phyloP scores from a whole-genome alignment of 2,888 invertebrate species.

The Ischnura elegans region DNA sequence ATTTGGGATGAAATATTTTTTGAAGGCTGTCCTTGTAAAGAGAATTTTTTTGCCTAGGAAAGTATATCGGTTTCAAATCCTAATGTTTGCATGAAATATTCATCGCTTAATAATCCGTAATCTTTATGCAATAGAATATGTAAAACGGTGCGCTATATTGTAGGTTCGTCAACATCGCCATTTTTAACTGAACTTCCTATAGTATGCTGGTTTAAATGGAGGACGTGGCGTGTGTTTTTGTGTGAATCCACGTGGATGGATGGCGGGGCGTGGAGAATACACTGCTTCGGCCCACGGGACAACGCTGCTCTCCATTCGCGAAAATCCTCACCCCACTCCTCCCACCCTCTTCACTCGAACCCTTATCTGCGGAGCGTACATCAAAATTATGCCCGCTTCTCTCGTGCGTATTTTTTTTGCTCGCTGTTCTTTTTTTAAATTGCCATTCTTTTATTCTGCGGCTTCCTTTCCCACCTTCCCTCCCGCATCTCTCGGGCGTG shows the following conservation, averaged over 20 bases:
- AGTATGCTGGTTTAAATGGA: background rate
- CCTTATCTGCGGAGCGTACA: background rate
- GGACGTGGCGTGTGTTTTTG: background rate
- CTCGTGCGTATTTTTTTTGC: background rate
- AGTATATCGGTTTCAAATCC: too few species aligned
- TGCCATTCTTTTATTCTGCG: background rate
- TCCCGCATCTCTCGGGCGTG: background rate
- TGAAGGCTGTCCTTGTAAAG: too few species aligned
- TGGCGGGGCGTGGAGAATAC: background rate
- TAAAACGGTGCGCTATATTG: too few species aligned
- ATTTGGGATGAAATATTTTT: too few species aligned
- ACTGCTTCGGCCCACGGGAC: background rate
- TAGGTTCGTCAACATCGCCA: too few species aligned
- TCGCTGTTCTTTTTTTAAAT: background rate
- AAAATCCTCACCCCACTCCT: background rate
- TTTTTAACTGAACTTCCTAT: too few species aligned
- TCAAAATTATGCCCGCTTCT: constrained; percentile 14
- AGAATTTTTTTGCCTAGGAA: too few species aligned
- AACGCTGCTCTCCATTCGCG: constrained; percentile 28
- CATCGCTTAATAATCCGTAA: too few species aligned
- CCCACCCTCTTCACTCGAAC: background rate
- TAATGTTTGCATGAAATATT: too few species aligned
- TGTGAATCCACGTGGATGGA: background rate
- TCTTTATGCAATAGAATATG: too few species aligned
- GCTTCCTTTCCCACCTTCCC: background rate